Evolutionary conservation across 2,113 vertebrate species (phyloP).

Genomic region (Lasiurus borealis): DNA sequence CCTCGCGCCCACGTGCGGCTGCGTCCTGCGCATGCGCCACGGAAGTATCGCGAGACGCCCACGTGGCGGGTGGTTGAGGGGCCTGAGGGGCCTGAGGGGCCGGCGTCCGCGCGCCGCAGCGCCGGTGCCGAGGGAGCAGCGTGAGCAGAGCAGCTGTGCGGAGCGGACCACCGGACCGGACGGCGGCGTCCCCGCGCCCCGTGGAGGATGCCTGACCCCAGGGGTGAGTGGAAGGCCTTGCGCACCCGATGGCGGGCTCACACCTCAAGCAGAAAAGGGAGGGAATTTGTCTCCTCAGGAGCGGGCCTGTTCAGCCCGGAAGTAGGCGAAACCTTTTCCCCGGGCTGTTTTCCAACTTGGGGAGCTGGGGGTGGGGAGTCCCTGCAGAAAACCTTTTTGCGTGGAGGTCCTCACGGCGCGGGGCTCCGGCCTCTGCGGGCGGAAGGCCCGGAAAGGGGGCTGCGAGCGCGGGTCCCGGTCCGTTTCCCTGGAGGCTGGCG

Average conservation of each 20-base stretch:
- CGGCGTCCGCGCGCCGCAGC: not conserved
- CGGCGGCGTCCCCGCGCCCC: accelerated
- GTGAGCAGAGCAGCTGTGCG: accelerated
- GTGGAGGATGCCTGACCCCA: not conserved
- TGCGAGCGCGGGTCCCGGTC: not conserved
- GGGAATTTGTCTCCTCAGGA: not conserved
- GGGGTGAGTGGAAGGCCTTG: not conserved
- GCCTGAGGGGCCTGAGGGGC: too few species aligned
- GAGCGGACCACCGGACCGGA: accelerated
- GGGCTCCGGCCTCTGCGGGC: not conserved
- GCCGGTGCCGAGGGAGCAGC: accelerated
- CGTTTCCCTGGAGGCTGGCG: not conserved
- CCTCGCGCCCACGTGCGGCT: accelerated
- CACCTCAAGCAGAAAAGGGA: not conserved
- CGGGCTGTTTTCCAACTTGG: not conserved
- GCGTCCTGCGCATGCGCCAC: accelerated
- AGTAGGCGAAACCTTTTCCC: not conserved
- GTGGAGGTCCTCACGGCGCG: not conserved
- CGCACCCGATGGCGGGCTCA: too few species aligned
- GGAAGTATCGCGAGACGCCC: accelerated
- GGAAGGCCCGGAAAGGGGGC: not conserved
- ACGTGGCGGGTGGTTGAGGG: accelerated
- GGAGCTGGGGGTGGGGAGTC: too few species aligned
- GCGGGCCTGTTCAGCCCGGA: not conserved
- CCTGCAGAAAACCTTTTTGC: not conserved